Evolutionary conservation across 2,113 vertebrate genomes (phyloP).

Genomic region (Bambusicola thoracicus): DNA sequence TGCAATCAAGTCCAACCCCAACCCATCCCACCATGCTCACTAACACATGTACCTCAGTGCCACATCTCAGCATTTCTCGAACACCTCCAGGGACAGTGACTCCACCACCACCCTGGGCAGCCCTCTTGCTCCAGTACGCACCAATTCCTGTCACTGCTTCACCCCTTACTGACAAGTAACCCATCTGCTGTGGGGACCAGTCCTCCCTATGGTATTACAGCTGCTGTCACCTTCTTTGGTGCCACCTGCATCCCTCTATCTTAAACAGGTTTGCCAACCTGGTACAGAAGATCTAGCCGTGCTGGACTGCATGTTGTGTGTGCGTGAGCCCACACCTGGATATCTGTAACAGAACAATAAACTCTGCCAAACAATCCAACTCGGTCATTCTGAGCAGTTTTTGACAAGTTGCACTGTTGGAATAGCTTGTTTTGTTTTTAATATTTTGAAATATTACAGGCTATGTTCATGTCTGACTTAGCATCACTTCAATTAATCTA

Average conservation of each 20-base stretch:
- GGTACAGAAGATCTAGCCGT: background rate
- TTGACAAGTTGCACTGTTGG: background rate
- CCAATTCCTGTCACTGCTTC: background rate
- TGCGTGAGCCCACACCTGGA: no score
- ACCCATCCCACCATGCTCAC: no score
- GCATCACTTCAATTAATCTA: background rate
- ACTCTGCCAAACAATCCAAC: background rate
- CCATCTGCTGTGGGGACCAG: background rate
- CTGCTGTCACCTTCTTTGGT: background rate
- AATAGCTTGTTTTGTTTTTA: background rate
- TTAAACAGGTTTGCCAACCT: background rate
- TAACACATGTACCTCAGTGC: no score
- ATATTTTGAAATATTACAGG: conserved; percentile 8
- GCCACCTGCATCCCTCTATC: background rate
- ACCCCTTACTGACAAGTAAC: background rate
- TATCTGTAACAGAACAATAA: background rate
- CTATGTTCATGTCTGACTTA: background rate
- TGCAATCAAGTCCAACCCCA: no score
- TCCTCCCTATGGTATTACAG: background rate
- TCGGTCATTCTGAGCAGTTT: background rate
- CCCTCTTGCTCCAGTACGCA: background rate
- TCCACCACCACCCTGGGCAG: no score
- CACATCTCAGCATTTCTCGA: no score
- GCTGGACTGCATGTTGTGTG: background rate
- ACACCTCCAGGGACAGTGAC: no score